Conservation (phyloP, 2,113 vertebrate genomes). For the Aptenodytes forsteri region DNA sequence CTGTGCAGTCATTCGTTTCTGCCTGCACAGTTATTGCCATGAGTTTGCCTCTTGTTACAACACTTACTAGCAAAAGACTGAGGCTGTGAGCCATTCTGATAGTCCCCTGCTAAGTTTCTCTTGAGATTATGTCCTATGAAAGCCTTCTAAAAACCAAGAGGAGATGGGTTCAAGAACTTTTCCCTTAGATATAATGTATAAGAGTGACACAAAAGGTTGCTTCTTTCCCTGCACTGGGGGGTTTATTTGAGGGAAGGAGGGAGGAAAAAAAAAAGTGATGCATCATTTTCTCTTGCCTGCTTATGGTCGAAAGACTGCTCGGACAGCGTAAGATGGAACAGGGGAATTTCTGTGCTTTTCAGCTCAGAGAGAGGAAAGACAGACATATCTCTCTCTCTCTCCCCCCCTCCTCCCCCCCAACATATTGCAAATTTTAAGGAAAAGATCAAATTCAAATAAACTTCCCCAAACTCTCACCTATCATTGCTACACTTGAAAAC, state of each 20-base stretch:
- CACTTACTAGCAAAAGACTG: not conserved
- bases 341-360: not conserved
- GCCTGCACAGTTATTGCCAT: not conserved
- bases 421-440: not conserved
- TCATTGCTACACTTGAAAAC: not conserved
- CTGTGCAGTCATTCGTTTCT: not conserved
- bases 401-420: rapidly evolving
- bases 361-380: not conserved
- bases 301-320: not conserved
- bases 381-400: not conserved
- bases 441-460: not conserved
- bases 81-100: not conserved
- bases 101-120: not conserved
- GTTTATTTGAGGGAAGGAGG: not conserved
- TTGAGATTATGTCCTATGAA: not conserved
- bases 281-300: not conserved
- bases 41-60: not conserved
- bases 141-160: not conserved
- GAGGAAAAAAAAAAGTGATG: not conserved
- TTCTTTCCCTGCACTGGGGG: not conserved
- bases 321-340: not conserved
- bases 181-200: not conserved
- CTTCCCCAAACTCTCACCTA: not conserved
- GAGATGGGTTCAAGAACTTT: not conserved
- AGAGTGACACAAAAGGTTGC: not conserved